Base-by-base conservation (phyloP, 2,888 invertebrate species). In the Mythimna loreyi region DNA sequence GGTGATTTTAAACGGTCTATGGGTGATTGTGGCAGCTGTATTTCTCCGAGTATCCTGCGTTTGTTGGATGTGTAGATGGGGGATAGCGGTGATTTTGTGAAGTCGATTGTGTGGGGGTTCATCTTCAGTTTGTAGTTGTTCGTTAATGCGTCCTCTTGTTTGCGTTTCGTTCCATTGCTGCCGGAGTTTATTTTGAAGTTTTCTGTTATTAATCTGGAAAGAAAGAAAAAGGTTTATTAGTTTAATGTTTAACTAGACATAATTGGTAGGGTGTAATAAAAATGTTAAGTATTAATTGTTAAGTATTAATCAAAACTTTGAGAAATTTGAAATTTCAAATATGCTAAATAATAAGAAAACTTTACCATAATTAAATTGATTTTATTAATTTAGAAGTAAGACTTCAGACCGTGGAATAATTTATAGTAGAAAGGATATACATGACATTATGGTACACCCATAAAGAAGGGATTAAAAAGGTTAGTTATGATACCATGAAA, bases 141-240 rank as follows among this genome's bases (percentile, higher is more conserved):
- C 13, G 91, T 80, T 30, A 88, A 16, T 0, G 96, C 91, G 5
- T 94, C 93, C 13, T 93, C 93, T 49, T 93, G 93, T 75, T 95
- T 94, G 5, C 94, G 83, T 81, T 95, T 94, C 0, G 93, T 92
- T 33, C 92, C 93, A 76, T 92, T 94, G 87, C 91, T 95, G 19
- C 94, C 96, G 0, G 96, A 96, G 88, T 96, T 96, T 30, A 96
- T 94, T 72, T 90, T 94, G 92, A 96, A 96, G 84, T 90, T 96
- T 57, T 96, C 96, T 0, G 96, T 96, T 76, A 96, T 96, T 73
- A 96, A 88, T 80, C 96, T 96, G 95, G 2, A 94, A 90, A 76
- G 80, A 87, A 9, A 84, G 53, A 84, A 43, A 81, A 6, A 5
- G 1, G 30, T 0, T 3, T n/a, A 30, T 81, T 74, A 82, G 43